A percentile compares a stretch with the other conserved stretches of the same genome.
Evolutionary conservation across 2,888 invertebrate genomes (phyloP).

Genomic region (Hydraecia micacea): DNA sequence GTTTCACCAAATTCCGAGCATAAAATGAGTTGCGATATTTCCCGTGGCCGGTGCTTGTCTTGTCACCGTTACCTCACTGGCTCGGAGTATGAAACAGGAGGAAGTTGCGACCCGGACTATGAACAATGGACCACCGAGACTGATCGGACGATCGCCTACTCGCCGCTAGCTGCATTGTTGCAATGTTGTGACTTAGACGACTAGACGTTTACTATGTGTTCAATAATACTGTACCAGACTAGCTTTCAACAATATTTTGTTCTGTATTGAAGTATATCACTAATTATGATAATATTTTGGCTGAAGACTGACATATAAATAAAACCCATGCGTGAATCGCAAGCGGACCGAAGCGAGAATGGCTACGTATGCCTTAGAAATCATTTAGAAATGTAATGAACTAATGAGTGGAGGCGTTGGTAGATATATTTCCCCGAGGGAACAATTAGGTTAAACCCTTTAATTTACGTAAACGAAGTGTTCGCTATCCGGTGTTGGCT

Average conservation of each 20-base stretch:
- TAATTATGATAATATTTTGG: slow-evolving; percentile 7
- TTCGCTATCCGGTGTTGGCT: slow-evolving; percentile 52
- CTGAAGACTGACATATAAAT: slow-evolving; percentile 9
- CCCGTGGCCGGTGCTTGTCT: slow-evolving; percentile 50
- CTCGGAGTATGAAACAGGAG: slow-evolving; percentile 46
- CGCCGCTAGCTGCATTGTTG: slow-evolving; percentile 30
- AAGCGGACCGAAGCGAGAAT: slow-evolving; percentile 21
- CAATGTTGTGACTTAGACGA: slow-evolving; percentile 34
- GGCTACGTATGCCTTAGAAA: neutral
- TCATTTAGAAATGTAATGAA: slow-evolving; percentile 22
- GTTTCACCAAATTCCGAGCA: slow-evolving; percentile 50
- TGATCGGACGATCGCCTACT: slow-evolving; percentile 59
- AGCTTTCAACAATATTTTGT: neutral
- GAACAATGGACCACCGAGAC: slow-evolving; percentile 66
- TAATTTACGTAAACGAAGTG: slow-evolving; percentile 43
- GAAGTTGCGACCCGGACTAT: slow-evolving; percentile 61
- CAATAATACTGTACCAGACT: neutral
- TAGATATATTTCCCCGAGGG: slow-evolving; percentile 14
- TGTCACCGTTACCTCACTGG: slow-evolving; percentile 56
- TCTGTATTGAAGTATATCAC: slow-evolving; percentile 2
- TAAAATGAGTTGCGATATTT: slow-evolving; percentile 62
- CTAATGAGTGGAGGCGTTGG: slow-evolving; percentile 9
- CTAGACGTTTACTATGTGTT: slow-evolving; percentile 2
- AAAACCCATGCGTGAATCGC: neutral
- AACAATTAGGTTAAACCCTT: slow-evolving; percentile 34